Percentiles rank a stretch among this genome's conserved stretches.
phyloP scores from a whole-genome alignment of 2,888 invertebrate species.

The Idaea dimidiata region DNA sequence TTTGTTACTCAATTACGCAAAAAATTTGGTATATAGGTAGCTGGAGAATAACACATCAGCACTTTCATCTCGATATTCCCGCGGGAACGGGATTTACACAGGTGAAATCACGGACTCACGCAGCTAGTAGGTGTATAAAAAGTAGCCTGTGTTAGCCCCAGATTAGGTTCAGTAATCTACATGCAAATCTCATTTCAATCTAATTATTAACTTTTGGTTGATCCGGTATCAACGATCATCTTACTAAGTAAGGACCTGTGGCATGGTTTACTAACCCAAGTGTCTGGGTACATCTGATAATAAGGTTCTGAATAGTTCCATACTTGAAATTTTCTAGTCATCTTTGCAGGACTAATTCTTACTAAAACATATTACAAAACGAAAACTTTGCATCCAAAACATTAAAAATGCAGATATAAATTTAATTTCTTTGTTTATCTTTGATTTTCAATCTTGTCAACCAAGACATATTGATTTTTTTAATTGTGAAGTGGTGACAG shows the following conservation, averaged over 20 bases:
- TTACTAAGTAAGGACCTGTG: not conserved
- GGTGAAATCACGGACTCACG: too few relatives aligned
- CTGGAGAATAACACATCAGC: too few relatives aligned
- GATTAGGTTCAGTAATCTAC: too few relatives aligned
- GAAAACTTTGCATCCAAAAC: conserved; percentile 52
- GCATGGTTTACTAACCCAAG: conserved; percentile 48
- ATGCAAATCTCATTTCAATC: too few relatives aligned
- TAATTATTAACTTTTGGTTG: too few relatives aligned
- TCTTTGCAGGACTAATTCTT: conserved; percentile 53
- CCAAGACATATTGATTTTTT: conserved; percentile 67
- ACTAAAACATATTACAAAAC: conserved; percentile 62
- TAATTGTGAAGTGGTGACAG: conserved; percentile 42
- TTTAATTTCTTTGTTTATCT: conserved; percentile 57
- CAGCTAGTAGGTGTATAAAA: too few relatives aligned
- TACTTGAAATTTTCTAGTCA: conserved; percentile 79
- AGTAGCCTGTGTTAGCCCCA: too few relatives aligned
- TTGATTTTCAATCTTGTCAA: conserved; percentile 70
- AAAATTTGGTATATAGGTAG: too few relatives aligned
- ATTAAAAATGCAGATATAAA: conserved; percentile 51
- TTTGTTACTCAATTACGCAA: too few relatives aligned
- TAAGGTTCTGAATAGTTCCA: conserved; percentile 78
- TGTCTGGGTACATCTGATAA: conserved; percentile 76
- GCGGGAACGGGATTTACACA: too few relatives aligned
- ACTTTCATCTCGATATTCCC: too few relatives aligned
- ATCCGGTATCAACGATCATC: too few relatives aligned